These are phyloP conservation scores for Corythaixoides concolor DNA, from an alignment of 2,113 vertebrate species.

Conservation along the genomic window DNA sequence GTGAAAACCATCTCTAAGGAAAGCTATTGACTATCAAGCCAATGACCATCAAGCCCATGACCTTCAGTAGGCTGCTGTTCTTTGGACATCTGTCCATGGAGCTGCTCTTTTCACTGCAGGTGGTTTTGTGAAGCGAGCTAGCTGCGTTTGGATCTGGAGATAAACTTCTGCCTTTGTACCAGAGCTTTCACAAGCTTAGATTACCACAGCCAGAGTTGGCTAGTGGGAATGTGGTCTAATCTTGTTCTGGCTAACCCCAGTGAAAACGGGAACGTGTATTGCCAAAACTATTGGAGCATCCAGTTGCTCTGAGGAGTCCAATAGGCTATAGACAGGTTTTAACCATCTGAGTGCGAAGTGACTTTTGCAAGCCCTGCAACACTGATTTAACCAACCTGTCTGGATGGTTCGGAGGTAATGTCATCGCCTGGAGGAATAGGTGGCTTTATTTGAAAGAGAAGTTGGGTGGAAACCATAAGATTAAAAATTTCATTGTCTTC, in stretches of 20 bases:
- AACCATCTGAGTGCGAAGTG: neutral
- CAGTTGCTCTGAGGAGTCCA: neutral
- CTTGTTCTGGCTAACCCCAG: constrained; percentile 16
- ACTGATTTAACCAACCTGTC: neutral
- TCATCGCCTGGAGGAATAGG: neutral
- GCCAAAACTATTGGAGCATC: constrained; percentile 14
- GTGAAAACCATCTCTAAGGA: neutral
- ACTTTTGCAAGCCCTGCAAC: constrained; percentile 18
- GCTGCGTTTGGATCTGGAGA: neutral
- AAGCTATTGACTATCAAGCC: neutral
- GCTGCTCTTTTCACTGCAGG: neutral
- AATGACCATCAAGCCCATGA: neutral
- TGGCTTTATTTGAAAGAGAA: neutral
- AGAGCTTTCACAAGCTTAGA: neutral
- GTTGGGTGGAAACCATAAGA: neutral
- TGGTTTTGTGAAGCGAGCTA: neutral
- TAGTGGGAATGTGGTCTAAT: constrained; percentile 6
- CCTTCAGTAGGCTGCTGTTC: neutral
- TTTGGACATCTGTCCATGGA: neutral
- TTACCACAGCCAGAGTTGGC: neutral
- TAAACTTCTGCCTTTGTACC: neutral
- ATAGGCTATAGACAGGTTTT: constrained; percentile 21
- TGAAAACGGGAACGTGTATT: neutral
- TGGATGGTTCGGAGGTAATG: neutral
- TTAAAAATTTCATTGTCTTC: neutral